Base-by-base conservation (phyloP, 2,888 invertebrate genomes). In the Apocheima hispidaria region DNA sequence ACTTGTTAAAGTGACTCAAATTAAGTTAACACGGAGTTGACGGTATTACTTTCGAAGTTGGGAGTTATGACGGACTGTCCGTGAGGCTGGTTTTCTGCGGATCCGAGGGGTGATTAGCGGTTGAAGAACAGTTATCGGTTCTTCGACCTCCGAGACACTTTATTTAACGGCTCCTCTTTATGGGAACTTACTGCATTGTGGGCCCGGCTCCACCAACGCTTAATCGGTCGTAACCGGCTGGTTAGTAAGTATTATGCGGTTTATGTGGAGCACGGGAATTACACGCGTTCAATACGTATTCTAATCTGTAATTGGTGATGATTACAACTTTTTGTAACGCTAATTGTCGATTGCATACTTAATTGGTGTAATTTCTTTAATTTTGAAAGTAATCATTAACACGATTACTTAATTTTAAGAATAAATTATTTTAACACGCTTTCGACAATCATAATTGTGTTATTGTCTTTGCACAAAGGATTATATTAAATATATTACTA, bases 1-100 rank as follows among this genome's bases (percentile, higher is more conserved):
- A 92, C 92, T 92, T 92, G 92, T 92, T 92, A 92, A 92, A 92
- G 91, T 92, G 92, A 92, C 90, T 92, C 91, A 92, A 92, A 92
- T 92, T 92, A 92, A 92, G 92, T 92, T 92, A 92, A 92, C 92
- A 92, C 92, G 84, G 88, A 92, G 86, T 92, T 91, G 92, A 92
- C 92, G 92, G 90, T 91, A 92, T 92, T 92, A 92, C 92, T 92
- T 92, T 91, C 83, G 86, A 84, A 92, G 91, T 92, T 90, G 78
- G 79, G 81, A 91, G 85, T 90, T 92, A 92, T 88, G 92, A 91
- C 86, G 91, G 90, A 91, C 90, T 81, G 90, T 86, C 89, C 87
- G 85, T 77, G 75, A 84, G 80, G 74, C 60, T 58, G 60, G 33
- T 51, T 30, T 28, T 53, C 44, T 48, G 53, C 28, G 79, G 74